Evolutionary conservation across 1,140 invertebrate genomes (phyloP).

Genomic region (Ceratina calcarata): DNA sequence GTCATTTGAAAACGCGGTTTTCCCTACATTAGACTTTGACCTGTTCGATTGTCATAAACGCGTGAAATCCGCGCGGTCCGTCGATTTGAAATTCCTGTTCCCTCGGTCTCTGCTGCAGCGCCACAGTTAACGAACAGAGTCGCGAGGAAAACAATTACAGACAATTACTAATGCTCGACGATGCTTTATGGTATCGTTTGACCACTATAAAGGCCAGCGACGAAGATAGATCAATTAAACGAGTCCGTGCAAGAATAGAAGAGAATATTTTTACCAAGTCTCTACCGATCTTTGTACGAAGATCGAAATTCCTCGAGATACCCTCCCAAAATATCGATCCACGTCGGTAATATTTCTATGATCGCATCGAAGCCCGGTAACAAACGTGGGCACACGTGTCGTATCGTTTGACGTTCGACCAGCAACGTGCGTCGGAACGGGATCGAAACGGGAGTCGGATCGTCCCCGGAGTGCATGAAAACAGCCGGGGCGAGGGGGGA

Average conservation of each 20-base stretch:
- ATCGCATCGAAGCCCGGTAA: too few species aligned
- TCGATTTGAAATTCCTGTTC: conserved; percentile 3
- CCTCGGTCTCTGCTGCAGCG: background rate
- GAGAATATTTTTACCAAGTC: background rate
- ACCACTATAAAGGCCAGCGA: background rate
- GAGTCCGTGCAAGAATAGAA: conserved; percentile 6
- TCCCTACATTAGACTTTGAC: too few species aligned
- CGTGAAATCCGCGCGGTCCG: too few species aligned
- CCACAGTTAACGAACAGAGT: background rate
- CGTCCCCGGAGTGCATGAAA: conserved; percentile 5
- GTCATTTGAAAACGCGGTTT: background rate
- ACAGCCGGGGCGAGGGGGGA: background rate
- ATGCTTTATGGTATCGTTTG: conserved; percentile 9
- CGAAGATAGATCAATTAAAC: too few species aligned
- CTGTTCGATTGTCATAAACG: conserved; percentile 26
- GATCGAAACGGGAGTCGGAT: background rate
- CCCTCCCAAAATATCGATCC: background rate
- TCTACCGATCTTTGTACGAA: too few species aligned
- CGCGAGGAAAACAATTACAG: conserved; percentile 26
- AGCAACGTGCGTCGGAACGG: background rate
- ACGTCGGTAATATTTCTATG: too few species aligned
- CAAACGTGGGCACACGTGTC: background rate
- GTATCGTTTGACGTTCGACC: background rate
- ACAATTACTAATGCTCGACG: conserved; percentile 13
- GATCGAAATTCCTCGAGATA: too few species aligned